Evolutionary conservation across 23 tunicate species (phyloP).

Genomic region (Halocynthia aurantium): DNA sequence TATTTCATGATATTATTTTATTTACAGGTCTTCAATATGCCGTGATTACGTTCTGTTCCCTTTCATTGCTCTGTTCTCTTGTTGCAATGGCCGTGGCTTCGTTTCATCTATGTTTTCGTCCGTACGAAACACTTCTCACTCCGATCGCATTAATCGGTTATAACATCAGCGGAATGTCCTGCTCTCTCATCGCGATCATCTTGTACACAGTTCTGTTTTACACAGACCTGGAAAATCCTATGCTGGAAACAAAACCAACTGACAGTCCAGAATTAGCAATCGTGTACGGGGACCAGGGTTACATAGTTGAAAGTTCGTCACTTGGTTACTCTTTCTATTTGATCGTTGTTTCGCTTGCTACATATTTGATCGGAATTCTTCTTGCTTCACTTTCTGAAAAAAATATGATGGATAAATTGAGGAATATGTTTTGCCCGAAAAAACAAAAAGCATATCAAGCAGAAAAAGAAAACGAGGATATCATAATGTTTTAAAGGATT

Average conservation of each 20-base stretch:
- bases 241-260: background rate
- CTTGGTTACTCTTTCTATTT: conserved; percentile 18
- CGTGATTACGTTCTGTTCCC: conserved; percentile 26
- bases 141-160: conserved; percentile 35
- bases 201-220: conserved; percentile 12
- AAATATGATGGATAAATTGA: background rate
- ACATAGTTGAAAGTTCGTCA: background rate
- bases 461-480: background rate
- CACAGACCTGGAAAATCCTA: background rate
- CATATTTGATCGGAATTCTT: background rate
- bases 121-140: conserved; percentile 48
- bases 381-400: background rate
- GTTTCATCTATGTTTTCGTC: conserved; percentile 35
- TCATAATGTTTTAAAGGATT: background rate
- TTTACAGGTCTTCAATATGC: conserved; percentile 15
- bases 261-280: background rate
- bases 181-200: conserved; percentile 11
- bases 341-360: background rate
- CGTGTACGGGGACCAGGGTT: background rate
- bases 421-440: too few relatives aligned
- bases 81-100: conserved; percentile 33
- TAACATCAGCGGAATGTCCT: conserved; percentile 1
- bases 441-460: background rate
- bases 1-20: background rate
- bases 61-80: conserved; percentile 18